A percentile compares a stretch with the other conserved stretches of the same genome.
These are phyloP conservation scores for Onthophagus sagittarius DNA, from an alignment of 2,888 invertebrate genomes.

Conservation along the genomic window DNA sequence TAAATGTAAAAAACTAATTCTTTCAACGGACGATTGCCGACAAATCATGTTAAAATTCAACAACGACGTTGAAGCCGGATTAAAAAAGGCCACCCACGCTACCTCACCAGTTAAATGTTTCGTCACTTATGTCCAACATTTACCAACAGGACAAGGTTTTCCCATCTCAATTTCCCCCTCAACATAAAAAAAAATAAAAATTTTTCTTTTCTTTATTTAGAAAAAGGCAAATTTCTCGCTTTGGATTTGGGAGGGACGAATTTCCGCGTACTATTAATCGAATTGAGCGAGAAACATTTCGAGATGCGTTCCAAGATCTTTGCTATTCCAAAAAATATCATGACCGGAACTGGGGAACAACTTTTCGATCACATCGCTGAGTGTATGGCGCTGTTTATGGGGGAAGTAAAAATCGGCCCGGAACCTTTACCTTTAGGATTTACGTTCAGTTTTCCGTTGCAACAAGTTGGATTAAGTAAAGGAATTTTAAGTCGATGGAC, in stretches of 20 bases:
- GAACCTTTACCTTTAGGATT: slow-evolving; percentile 87
- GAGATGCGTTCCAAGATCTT: slow-evolving; percentile 97
- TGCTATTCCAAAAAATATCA: slow-evolving; percentile 90
- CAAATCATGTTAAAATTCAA: slow-evolving; percentile 73
- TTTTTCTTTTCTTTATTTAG: slow-evolving; percentile 46
- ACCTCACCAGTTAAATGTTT: slow-evolving; percentile 87
- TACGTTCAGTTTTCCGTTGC: slow-evolving; percentile 93
- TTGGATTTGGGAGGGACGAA: slow-evolving; percentile 98
- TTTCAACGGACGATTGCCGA: slow-evolving; percentile 74
- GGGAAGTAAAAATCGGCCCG: slow-evolving; percentile 72
- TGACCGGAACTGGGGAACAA: slow-evolving; percentile 84
- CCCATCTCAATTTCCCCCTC: not conserved
- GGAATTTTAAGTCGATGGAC: slow-evolving; percentile 90
- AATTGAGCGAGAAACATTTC: slow-evolving; percentile 79
- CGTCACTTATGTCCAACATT: slow-evolving; percentile 91
- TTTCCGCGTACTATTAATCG: slow-evolving; percentile 91
- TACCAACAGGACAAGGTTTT: slow-evolving; percentile 84
- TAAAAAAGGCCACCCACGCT: slow-evolving; percentile 72
- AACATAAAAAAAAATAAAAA: too few species aligned
- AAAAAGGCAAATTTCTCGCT: slow-evolving; percentile 91
- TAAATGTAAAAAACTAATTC: slow-evolving; percentile 76
- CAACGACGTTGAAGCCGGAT: slow-evolving; percentile 74
- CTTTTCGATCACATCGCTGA: slow-evolving; percentile 91
- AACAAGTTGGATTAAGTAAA: slow-evolving; percentile 81
- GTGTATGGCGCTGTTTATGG: slow-evolving; percentile 87